Percentiles rank a stretch among this genome's conserved stretches.
Evolutionary conservation across 2,797 vertebrate species (phyloP).

Genomic region (Adelosebastes latens): DNA sequence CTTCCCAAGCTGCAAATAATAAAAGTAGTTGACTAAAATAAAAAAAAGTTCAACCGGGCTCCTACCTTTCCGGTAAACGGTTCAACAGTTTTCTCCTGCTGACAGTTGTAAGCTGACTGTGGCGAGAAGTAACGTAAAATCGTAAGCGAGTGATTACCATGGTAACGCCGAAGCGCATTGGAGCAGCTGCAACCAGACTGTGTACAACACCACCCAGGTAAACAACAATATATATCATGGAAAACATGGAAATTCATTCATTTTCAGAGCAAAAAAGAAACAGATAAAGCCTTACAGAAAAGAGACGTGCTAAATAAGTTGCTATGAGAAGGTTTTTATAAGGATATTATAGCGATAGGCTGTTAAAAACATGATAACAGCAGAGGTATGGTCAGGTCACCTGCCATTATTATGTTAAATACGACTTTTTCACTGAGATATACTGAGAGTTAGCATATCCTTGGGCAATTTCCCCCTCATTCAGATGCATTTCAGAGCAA

Average conservation of each 20-base stretch:
- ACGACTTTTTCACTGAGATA: too few relatives aligned
- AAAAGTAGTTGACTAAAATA: neutral
- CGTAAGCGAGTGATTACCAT: conserved; percentile 72
- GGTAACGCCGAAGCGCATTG: conserved; percentile 72
- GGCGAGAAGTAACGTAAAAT: conserved; percentile 61
- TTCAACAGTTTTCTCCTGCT: conserved; percentile 22
- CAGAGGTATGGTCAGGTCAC: too few relatives aligned
- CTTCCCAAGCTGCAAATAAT: neutral
- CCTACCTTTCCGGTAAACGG: conserved; percentile 42
- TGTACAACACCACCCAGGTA: neutral
- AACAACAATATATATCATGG: neutral
- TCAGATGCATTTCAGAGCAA: neutral
- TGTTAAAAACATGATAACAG: neutral
- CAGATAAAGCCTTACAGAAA: neutral
- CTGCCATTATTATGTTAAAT: too few relatives aligned
- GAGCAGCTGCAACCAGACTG: conserved; percentile 38
- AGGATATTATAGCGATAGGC: too few relatives aligned
- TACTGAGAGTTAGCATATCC: too few relatives aligned
- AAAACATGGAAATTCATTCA: neutral
- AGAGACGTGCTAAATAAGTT: too few relatives aligned
- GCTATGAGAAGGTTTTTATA: too few relatives aligned
- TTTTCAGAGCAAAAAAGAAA: neutral
- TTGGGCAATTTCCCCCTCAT: too few relatives aligned
- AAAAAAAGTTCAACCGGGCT: neutral
- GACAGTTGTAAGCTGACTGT: conserved; percentile 29